Conservation (phyloP, 2,888 invertebrate species). For the Ametastegia equiseti region DNA sequence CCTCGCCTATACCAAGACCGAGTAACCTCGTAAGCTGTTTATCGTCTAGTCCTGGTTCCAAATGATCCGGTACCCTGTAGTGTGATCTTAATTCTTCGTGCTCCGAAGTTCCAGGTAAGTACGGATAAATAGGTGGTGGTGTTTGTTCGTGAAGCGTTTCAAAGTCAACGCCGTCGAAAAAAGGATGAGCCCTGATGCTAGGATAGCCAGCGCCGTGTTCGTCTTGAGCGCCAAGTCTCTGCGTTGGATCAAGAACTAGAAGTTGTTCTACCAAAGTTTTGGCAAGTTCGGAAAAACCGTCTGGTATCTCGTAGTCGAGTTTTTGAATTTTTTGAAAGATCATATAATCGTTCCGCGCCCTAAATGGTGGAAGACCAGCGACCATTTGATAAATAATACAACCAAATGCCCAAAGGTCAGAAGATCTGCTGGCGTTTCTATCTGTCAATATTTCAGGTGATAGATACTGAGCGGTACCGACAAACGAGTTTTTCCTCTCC, state of each 20-base stretch:
- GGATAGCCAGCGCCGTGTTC: constrained; percentile 83
- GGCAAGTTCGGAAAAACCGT: constrained; percentile 92
- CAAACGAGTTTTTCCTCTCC: constrained; percentile 90
- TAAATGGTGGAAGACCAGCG: constrained; percentile 94
- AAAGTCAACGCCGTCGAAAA: constrained; percentile 92
- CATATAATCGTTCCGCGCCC: constrained; percentile 94
- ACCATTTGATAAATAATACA: constrained; percentile 99
- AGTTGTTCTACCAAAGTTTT: constrained; percentile 92
- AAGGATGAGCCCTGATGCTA: constrained; percentile 90
- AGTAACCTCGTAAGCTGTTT: constrained; percentile 87
- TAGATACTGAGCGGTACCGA: constrained; percentile 99
- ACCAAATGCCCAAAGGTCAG: constrained; percentile 98
- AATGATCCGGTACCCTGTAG: constrained; percentile 85
- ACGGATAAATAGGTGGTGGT: constrained; percentile 90
- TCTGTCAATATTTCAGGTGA: constrained; percentile 96
- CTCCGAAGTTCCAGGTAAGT: constrained; percentile 86
- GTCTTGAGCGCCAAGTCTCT: constrained; percentile 90
- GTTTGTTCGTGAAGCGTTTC: constrained; percentile 86
- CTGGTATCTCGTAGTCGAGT: constrained; percentile 94
- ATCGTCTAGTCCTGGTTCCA: constrained; percentile 93
- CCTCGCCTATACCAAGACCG: constrained; percentile 82
- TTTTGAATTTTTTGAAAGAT: constrained; percentile 97
- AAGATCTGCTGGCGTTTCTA: constrained; percentile 85
- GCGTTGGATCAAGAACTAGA: constrained; percentile 87
- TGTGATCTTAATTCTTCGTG: constrained; percentile 83